phyloP scores from a whole-genome alignment of 1,140 invertebrate genomes.

The Drosophila pallidifrons region DNA sequence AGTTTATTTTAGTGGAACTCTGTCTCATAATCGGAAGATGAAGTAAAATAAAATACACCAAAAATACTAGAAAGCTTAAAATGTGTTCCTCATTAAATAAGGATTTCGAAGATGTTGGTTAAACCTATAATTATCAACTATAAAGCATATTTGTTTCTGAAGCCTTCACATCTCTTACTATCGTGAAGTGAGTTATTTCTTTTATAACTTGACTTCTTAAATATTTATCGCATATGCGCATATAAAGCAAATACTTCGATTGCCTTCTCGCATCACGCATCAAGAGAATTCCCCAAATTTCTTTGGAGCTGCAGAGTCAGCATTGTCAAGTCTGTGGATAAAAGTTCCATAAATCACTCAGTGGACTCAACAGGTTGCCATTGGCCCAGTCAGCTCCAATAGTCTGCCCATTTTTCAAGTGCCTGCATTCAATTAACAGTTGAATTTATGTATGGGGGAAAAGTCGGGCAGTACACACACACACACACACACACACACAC shows the following conservation, averaged over 20 bases:
- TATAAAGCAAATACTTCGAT: not conserved
- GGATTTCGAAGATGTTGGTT: no score
- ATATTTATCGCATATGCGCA: not conserved
- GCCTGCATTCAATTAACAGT: slow-evolving; percentile 78
- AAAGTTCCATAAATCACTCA: slow-evolving; percentile 68
- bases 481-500: slow-evolving; percentile 5
- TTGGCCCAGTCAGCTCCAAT: slow-evolving; percentile 50
- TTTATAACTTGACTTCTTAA: not conserved
- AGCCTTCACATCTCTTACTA: no score
- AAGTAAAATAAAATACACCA: no score
- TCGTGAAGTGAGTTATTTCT: no score
- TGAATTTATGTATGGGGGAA: slow-evolving; percentile 60
- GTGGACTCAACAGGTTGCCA: slow-evolving; percentile 65
- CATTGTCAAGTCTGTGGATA: slow-evolving; percentile 31
- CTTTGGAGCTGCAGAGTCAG: slow-evolving; percentile 16
- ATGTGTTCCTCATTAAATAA: no score
- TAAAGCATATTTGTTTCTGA: no score
- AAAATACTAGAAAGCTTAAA: no score
- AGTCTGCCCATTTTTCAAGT: slow-evolving; percentile 67
- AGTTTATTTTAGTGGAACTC: no score
- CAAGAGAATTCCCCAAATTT: slow-evolving; percentile 5
- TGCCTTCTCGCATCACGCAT: no score
- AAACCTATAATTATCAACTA: no score
- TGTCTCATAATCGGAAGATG: no score
- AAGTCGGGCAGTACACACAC: slow-evolving; percentile 2